Conservation (phyloP, 23 tunicate genomes). For the Halocynthia roretzi region DNA sequence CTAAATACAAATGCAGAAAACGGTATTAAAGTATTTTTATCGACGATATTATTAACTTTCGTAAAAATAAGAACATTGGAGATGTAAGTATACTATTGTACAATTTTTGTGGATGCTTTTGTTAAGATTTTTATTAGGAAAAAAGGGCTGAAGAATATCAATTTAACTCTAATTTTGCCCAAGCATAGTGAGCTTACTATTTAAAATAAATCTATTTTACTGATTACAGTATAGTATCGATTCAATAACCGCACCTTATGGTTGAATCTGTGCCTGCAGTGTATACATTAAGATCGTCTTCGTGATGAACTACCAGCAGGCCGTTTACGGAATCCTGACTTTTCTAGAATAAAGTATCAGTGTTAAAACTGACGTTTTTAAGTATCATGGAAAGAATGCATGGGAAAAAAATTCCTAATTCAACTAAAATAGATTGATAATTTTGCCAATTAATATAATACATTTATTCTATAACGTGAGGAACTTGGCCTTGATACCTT, state of each 20-base stretch:
- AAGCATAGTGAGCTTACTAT: no score
- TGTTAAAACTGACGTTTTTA: no score
- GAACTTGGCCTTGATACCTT: no score
- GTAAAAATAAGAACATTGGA: not conserved
- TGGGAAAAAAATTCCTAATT: not conserved
- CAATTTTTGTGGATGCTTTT: not conserved
- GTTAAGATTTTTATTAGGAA: not conserved
- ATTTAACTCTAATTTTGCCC: no score
- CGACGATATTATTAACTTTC: not conserved
- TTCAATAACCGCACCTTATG: constrained; percentile 24
- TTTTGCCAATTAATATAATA: no score
- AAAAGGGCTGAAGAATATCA: not conserved
- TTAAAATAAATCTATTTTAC: no score
- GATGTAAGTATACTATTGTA: not conserved
- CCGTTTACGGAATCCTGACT: constrained; percentile 82
- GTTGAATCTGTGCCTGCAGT: constrained; percentile 84
- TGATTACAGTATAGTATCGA: no score
- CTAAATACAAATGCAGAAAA: not conserved
- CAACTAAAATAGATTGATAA: not conserved
- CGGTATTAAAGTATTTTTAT: not conserved
- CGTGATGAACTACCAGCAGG: constrained; percentile 23
- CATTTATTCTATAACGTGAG: no score
- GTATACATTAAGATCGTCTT: constrained; percentile 36
- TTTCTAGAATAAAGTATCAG: constrained; percentile 13
- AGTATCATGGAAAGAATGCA: not conserved